phyloP scores from a whole-genome alignment of 1,140 invertebrate species.

The Drosophila parabipectinata region DNA sequence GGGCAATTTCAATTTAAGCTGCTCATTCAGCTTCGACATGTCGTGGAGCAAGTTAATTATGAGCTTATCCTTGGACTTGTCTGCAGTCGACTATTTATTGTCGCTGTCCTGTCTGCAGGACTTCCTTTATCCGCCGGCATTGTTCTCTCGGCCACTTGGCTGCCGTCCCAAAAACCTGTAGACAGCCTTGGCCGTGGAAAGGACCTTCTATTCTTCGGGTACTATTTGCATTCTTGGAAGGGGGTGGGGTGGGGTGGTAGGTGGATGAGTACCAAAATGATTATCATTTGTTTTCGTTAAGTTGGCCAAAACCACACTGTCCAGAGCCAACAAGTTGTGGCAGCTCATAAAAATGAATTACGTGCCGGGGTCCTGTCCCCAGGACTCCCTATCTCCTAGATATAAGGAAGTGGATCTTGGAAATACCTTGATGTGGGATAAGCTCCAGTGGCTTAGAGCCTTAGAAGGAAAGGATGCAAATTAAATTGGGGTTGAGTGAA shows the following conservation, averaged over 20 bases:
- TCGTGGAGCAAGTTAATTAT: slow-evolving; percentile 71
- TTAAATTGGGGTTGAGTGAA: slow-evolving; percentile 29
- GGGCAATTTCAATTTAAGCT: slow-evolving; percentile 71
- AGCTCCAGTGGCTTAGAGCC: slow-evolving; percentile 15
- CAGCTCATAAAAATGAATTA: slow-evolving; percentile 81
- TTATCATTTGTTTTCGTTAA: slow-evolving; percentile 79
- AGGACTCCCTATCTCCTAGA: slow-evolving; percentile 23
- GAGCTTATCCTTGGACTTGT: slow-evolving; percentile 68
- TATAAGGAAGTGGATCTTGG: slow-evolving; percentile 8
- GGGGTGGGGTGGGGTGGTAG: slow-evolving; percentile 3
- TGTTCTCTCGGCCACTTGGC: slow-evolving; percentile 29
- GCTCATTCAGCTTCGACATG: slow-evolving; percentile 56
- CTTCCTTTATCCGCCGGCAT: slow-evolving; percentile 36
- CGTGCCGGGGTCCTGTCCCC: slow-evolving; percentile 22
- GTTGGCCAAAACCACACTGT: slow-evolving; percentile 38
- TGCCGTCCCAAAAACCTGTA: slow-evolving; percentile 31
- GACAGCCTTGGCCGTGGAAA: slow-evolving; percentile 53
- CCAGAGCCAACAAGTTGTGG: slow-evolving; percentile 65
- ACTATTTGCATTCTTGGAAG: slow-evolving; percentile 47
- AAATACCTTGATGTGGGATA: slow-evolving; percentile 1
- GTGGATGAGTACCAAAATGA: slow-evolving; percentile 48
- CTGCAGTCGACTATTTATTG: slow-evolving; percentile 63
- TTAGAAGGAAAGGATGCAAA: slow-evolving; percentile 11
- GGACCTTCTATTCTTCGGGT: slow-evolving; percentile 39
- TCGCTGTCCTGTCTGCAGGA: slow-evolving; percentile 32